Evolutionary conservation across 2,888 invertebrate genomes (phyloP), one percentile per base, ranked within the genome.

Genomic region (Ophioninae sp.): DNA sequence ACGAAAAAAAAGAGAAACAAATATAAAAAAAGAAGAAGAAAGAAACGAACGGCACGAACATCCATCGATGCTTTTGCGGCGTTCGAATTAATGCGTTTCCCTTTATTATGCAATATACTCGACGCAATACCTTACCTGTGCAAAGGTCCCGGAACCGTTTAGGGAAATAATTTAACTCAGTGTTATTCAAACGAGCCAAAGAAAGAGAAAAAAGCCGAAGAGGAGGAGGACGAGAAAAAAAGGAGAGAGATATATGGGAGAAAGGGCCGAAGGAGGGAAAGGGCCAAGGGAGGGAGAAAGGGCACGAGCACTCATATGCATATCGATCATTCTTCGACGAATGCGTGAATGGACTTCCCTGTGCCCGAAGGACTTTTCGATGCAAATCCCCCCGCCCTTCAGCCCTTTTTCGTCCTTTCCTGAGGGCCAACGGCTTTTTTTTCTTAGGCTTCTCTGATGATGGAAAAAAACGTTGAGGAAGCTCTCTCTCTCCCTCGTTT

Each of bases 101-200:
- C 90, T 92, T 92, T 92, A 92, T 92, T 90, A 90, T 91, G 90
- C 90, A 90, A 89, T 90, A 89, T 90, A 91, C 89, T 89, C 87
- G 88, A 88, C 86, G 85, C 77, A 82, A 82, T 88, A 88, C 90
- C 91, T 90, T 90, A 88, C 87, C 88, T 84, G 87, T 87, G 30
- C 30, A 3, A 30, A 30, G 83, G 87, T 85, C 88, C 82, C 87
- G 91, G 88, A 90, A 92, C 91, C 92, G 91, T 93, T 93, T 92
- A 93, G 92, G 91, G 88, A 93, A 92, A 92, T 93, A 92, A 93
- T 93, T 92, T 90, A 82, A 81, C 87, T 89, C 88, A 90, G 89
- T 92, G 92, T 92, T 92, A 93, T 93, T 92, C 91, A 92, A 93
- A 92, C 91, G 90, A 92, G 92, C 89, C 88, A n/a, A 81, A 76